Evolutionary conservation across 1,140 invertebrate species (phyloP).

Genomic region (Stratiolaelaps scimitus): DNA sequence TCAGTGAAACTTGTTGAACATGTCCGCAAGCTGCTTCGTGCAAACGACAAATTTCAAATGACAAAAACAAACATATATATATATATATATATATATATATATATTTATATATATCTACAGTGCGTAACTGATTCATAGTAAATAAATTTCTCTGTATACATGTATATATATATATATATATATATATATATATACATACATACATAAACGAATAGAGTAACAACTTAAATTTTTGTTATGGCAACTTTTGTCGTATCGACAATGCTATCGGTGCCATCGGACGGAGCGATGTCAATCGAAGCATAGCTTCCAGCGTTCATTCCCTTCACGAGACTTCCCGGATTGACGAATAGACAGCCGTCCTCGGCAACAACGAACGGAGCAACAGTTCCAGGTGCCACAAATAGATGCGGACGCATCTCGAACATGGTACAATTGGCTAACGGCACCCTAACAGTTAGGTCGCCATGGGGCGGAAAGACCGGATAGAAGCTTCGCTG

Average conservation of each 20-base stretch:
- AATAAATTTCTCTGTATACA: no score
- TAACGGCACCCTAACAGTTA: background rate
- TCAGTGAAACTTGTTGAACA: no score
- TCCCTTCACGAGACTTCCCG: conserved; percentile 12
- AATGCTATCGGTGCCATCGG: background rate
- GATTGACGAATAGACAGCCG: conserved; percentile 5
- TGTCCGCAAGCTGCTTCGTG: no score
- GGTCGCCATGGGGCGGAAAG: background rate
- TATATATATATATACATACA: no score
- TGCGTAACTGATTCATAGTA: no score
- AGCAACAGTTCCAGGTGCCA: conserved; percentile 9
- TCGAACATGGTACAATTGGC: conserved; percentile 1
- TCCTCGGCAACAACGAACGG: conserved; percentile 16
- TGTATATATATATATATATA: no score
- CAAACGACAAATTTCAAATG: no score
- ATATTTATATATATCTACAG: no score
- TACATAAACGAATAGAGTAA: no score
- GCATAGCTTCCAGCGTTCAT: conserved; percentile 22
- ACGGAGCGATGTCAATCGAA: background rate
- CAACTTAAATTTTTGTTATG: no score
- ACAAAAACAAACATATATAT: no score
- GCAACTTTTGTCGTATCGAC: background rate
- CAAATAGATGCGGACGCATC: conserved; percentile 11
- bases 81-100: no score
- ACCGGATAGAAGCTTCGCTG: conserved; percentile 18